Evolutionary conservation across 2,113 vertebrate genomes (phyloP), one percentile per base, ranked within the genome.

Genomic region (Boleophthalmus pectinirostris): DNA sequence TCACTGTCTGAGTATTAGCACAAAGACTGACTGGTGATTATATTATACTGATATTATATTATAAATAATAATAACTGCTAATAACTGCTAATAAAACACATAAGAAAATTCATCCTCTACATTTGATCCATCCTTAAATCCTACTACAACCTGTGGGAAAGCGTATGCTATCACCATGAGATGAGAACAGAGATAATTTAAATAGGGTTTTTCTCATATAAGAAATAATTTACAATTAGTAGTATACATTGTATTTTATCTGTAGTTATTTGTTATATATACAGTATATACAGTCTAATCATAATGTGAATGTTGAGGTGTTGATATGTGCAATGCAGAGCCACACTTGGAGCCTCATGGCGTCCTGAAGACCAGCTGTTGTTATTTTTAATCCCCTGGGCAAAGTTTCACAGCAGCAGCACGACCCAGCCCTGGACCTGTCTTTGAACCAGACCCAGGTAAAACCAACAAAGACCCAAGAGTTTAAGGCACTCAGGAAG

Each of bases 331-430:
- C 35, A 71, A 78, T 38, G 66, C 57, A 73, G 89, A 73, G 81
- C 64, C 82, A 80, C 82, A 85, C 86, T 89, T 73, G 57, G 83
- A 5, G 83, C 72, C 85, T 85, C 85, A 87, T 89, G 90, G 87
- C 79, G 84, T 87, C 90, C 88, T 82, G 85, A 80, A 85, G 87
- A 88, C 91, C 92, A 92, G 91, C 92, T 93, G 92, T 85, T 94
- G 91, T 93, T 94, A 93, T 93, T 94, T 94, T 92, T 94, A 94
- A 93, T 92, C 89, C 88, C 86, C 77, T 74, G 83, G 84, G 86
- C 83, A 81, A 81, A 68, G 88, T 92, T 90, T 87, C 88, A 90
- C 82, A 87, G 58, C 58, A 87, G 83, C 83, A 68, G 78, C 46
- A 24, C 73, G 75, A 72, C 78, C 73, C 73, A 83, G 69, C 68